Evolutionary conservation across 2,113 vertebrate genomes (phyloP).

Genomic region (Tragelaphus strepsiceros): DNA sequence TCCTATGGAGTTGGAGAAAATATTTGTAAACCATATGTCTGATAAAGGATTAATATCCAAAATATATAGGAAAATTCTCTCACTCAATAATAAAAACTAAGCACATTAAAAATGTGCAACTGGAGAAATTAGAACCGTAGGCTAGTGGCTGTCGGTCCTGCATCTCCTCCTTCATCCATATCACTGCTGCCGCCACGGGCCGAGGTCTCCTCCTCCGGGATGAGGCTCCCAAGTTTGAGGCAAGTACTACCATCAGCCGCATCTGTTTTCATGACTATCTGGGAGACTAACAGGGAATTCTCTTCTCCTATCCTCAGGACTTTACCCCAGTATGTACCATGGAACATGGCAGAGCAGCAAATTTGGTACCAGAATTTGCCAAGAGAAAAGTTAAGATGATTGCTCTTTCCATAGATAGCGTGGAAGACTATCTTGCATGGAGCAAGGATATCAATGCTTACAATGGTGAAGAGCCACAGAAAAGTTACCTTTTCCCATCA

Average conservation of each 20-base stretch:
- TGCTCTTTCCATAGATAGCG: constrained; percentile 92
- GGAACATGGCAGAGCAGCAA: constrained; percentile 75
- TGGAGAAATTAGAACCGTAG: background rate
- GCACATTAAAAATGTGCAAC: background rate
- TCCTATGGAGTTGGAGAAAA: background rate
- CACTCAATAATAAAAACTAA: background rate
- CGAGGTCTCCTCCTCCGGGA: constrained; percentile 91
- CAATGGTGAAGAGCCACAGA: constrained; percentile 74
- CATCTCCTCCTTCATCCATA: rapidly evolving
- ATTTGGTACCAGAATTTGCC: constrained; percentile 86
- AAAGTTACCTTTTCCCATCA: constrained; percentile 92
- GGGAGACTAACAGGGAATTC: constrained; percentile 91
- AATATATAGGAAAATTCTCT: background rate
- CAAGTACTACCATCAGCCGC: constrained; percentile 88
- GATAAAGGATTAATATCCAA: background rate
- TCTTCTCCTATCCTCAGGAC: constrained; percentile 95
- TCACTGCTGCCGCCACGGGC: constrained; percentile 68
- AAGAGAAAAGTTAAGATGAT: constrained; percentile 95
- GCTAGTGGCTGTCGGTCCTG: background rate
- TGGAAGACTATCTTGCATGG: constrained; percentile 91
- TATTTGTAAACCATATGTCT: background rate
- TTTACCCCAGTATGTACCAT: constrained; percentile 91
- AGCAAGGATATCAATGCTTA: constrained; percentile 93
- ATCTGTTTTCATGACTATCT: constrained; percentile 93
- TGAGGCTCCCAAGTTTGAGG: constrained; percentile 91